Percentiles rank a stretch among this genome's conserved stretches.
These are phyloP conservation scores for Drosophila algonquin DNA, from an alignment of 2,888 invertebrate genomes.

Conservation along the genomic window DNA sequence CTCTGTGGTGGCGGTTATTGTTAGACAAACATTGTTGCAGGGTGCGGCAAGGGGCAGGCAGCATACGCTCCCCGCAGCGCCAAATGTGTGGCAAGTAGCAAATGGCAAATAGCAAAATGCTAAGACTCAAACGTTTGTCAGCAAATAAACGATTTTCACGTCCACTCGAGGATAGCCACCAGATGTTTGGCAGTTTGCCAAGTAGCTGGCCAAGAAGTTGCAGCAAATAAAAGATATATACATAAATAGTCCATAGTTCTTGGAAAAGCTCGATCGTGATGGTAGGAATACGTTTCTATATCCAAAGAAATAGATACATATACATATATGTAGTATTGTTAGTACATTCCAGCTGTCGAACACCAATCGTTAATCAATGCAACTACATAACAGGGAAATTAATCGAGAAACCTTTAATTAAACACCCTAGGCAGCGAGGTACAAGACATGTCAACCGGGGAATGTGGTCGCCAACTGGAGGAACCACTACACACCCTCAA, in stretches of 20 bases:
- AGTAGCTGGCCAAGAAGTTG: slow-evolving; percentile 40
- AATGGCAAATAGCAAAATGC: slow-evolving; percentile 32
- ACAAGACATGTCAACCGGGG: slow-evolving; percentile 32
- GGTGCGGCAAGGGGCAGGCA: slow-evolving; percentile 15
- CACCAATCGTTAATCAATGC: slow-evolving; percentile 29
- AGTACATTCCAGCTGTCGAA: slow-evolving; percentile 12
- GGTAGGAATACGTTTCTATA: neutral
- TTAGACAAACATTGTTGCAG: slow-evolving; percentile 59
- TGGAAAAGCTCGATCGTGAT: slow-evolving; percentile 2
- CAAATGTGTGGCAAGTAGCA: slow-evolving; percentile 29
- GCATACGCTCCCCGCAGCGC: slow-evolving; percentile 8
- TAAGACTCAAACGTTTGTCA: slow-evolving; percentile 25
- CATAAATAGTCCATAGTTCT: too few relatives aligned
- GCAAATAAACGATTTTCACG: slow-evolving; percentile 44
- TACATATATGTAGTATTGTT: too few relatives aligned
- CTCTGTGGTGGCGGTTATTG: slow-evolving; percentile 51
- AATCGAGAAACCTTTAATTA: slow-evolving; percentile 33
- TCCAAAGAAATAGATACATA: too few relatives aligned
- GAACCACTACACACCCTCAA: slow-evolving; percentile 39
- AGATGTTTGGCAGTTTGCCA: slow-evolving; percentile 37
- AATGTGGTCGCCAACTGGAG: slow-evolving; percentile 31
- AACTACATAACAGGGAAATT: slow-evolving; percentile 22
- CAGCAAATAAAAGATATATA: slow-evolving; percentile 23
- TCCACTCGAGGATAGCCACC: slow-evolving; percentile 10
- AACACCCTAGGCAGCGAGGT: slow-evolving; percentile 10